A percentile compares a stretch with the other conserved stretches of the same genome.
These are phyloP conservation scores for rabbit (Oryctolagus cuniculus) DNA, from an alignment of 2,113 vertebrate species.

Conservation along the genomic window mOryCun1.1 NC_091444.1:17063501-17064000, in stretches of 20 bases:
- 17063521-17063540: background rate
- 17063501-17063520: background rate
- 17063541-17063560: background rate
- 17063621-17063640: constrained; percentile 39
- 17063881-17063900: background rate
- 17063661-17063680: constrained; percentile 56
- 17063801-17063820: constrained; percentile 61
- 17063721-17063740: constrained; percentile 77
- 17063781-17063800: constrained; percentile 92
- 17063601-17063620: background rate
- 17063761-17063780: constrained; percentile 95
- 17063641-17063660: constrained; percentile 33
- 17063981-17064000: background rate
- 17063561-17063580: constrained; percentile 78
- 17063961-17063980: fast-evolving
- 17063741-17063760: constrained; percentile 82
- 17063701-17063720: background rate
- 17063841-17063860: background rate
- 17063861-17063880: background rate
- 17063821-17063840: too few species aligned
- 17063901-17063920: background rate
- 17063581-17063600: background rate
- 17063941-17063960: background rate
- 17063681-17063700: background rate
- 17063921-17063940: background rate